A percentile compares a stretch with the other conserved stretches of the same genome.
phyloP scores from a whole-genome alignment of 2,113 vertebrate species.

The Chloebia gouldiae region DNA sequence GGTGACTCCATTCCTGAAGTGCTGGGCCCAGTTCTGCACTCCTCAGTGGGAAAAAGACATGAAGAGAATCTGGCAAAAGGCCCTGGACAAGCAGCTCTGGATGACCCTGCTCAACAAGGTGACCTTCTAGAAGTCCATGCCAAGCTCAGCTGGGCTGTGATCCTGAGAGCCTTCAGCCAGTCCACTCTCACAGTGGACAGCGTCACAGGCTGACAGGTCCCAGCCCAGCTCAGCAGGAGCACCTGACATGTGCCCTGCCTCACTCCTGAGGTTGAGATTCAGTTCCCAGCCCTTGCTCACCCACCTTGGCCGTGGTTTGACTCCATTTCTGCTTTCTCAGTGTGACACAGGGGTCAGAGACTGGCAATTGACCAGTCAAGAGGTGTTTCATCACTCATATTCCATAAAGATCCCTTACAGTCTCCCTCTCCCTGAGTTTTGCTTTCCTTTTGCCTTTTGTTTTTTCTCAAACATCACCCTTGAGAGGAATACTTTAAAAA shows the following conservation, averaged over 20 bases:
- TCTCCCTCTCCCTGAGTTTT: background rate
- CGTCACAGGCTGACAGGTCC: background rate
- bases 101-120: background rate
- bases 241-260: rapidly evolving
- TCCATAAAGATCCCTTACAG: background rate
- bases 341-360: background rate
- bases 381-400: background rate
- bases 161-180: background rate
- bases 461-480: background rate
- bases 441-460: background rate
- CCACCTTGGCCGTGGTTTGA: background rate
- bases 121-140: background rate
- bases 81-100: background rate
- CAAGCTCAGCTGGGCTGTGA: background rate
- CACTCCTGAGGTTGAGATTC: background rate
- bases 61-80: background rate
- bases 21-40: background rate
- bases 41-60: background rate
- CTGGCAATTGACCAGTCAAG: background rate
- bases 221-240: background rate
- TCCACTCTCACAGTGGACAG: background rate
- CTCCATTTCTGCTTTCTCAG: background rate
- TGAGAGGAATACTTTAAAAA: background rate
- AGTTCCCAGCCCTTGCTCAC: background rate
- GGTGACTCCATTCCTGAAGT: background rate